phyloP scores from a whole-genome alignment of 64 coral and sea anemone species.

The Pocillopora damicornis region DNA sequence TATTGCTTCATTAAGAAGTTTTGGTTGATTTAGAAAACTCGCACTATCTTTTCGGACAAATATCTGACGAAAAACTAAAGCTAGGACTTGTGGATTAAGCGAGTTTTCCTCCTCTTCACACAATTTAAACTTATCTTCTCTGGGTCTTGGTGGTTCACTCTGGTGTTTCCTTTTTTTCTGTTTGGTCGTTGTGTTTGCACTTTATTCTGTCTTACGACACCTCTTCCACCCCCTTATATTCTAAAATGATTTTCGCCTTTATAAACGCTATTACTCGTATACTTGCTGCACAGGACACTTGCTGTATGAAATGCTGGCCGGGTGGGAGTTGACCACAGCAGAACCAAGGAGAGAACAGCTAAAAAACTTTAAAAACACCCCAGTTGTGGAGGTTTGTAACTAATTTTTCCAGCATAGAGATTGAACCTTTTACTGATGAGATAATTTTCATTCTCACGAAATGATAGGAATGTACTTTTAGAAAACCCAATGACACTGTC shows the following conservation, averaged over 20 bases:
- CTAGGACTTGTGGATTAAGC: no score
- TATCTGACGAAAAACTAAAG: no score
- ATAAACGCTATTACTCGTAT: neutral
- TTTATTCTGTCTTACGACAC: no score
- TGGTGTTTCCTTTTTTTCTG: no score
- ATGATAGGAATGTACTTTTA: neutral
- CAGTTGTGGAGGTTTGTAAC: conserved; percentile 44
- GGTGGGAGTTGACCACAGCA: conserved; percentile 48
- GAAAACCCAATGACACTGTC: neutral
- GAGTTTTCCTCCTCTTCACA: no score
- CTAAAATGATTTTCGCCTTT: neutral
- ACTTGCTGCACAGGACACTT: conserved; percentile 36
- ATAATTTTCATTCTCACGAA: neutral
- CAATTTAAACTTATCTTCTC: no score
- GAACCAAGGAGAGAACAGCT: conserved; percentile 49
- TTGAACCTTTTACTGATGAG: neutral
- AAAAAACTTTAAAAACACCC: conserved; percentile 17
- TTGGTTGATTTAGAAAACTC: no score
- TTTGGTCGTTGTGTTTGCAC: no score
- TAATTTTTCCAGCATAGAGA: neutral
- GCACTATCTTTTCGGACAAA: no score
- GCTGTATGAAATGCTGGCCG: conserved; percentile 57
- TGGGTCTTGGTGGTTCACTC: no score
- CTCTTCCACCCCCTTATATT: no score
- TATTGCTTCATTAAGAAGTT: no score